Evolutionary conservation across 2,113 vertebrate species (phyloP), one percentile per base, ranked within the genome.

Genomic region (Hiodon alosoides): DNA sequence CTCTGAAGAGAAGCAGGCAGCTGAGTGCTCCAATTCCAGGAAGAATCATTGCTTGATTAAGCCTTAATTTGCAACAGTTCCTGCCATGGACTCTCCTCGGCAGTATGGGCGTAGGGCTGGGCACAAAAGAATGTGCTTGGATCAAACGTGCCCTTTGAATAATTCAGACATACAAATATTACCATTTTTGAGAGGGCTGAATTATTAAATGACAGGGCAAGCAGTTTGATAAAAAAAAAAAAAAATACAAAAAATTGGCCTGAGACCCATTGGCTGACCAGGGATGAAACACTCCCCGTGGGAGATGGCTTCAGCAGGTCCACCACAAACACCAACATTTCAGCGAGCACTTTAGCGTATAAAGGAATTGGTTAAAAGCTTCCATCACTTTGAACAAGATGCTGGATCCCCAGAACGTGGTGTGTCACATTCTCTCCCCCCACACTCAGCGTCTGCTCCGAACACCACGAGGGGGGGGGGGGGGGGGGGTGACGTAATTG

Each of bases 401-500:
- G 85, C 71, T 72, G 83, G 86, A 84, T 81, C 84, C 82, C 78
- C 78, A 59, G 8, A 54, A 59, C 70, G 31, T 31, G 60, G 13
- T 59, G 58, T 59, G 58, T 59, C 58, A 14, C 60, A 64, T 48
- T 48, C 48, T 6, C 48, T 67, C 16, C 14, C 17, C 3, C 17
- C 11, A 8, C 51, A 47, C 9, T 65, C 86, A 88, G 90, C 87
- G 86, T 91, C 85, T 6, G 14, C 61, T 91, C 86, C 83, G 85
- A 90, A 89, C 92, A 92, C 88, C 78, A 81, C 73, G 83, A 87
- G 87, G 78, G 83, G 79, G 84, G 83, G 51, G 81, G 79, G n/a
- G n/a, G n/a, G 82, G 88, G 83, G 51, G 81, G 79, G 82, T 94
- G 94, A 94, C 87, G 83, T 84, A 95, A 94, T 90, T 80, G 85